Evolutionary conservation across 2,797 vertebrate species (phyloP).

Genomic region (Chanos chanos): DNA sequence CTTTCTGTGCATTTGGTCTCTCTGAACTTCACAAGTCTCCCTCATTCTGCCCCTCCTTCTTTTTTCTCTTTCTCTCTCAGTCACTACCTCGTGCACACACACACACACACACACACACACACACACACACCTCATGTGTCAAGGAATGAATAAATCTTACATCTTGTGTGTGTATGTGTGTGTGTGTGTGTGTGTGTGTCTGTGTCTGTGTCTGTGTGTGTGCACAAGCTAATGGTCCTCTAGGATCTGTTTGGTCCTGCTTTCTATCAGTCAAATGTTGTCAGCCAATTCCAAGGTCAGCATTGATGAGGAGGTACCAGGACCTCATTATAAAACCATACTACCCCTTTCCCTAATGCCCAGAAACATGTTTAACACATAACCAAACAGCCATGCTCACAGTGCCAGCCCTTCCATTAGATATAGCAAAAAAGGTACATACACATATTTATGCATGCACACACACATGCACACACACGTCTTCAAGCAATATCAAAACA

Average conservation of each 20-base stretch:
- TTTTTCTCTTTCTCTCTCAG: constrained; percentile 16
- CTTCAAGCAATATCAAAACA: too few relatives aligned
- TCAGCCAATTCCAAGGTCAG: constrained; percentile 75
- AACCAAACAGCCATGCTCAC: constrained; percentile 14
- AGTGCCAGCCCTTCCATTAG: too few relatives aligned
- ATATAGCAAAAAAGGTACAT: constrained; percentile 1
- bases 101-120: constrained; percentile 6
- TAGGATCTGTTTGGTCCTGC: constrained; percentile 66
- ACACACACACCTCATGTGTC: constrained; percentile 48
- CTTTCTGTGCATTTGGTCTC: too few relatives aligned
- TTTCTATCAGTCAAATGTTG: constrained; percentile 79
- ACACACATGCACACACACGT: neutral
- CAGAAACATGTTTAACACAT: constrained; percentile 45
- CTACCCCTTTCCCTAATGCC: too few relatives aligned
- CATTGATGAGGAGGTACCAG: constrained; percentile 73
- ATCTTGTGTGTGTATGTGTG: constrained; percentile 35
- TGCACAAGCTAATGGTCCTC: constrained; percentile 51
- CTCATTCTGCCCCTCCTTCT: constrained; percentile 27
- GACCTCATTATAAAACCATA: constrained; percentile 47
- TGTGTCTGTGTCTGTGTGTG: constrained; percentile 33
- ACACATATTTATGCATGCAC: constrained; percentile 19
- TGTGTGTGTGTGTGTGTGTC: constrained; percentile 40
- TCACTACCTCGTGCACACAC: neutral
- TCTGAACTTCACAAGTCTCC: neutral
- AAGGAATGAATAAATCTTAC: constrained; percentile 73